Conservation (phyloP, 2,113 vertebrate species). For the Heptranchias perlo region DNA sequence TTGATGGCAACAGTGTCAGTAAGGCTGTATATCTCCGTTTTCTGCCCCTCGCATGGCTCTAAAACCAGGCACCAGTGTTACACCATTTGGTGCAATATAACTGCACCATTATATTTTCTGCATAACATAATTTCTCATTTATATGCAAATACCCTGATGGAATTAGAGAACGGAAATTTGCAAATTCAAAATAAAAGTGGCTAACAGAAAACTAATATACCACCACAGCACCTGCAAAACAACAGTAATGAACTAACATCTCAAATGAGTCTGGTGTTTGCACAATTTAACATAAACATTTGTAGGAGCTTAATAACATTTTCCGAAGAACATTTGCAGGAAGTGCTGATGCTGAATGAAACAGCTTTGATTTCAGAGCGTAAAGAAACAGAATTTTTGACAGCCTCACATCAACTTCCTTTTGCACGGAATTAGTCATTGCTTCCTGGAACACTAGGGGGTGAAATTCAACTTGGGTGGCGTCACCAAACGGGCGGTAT, state of each 20-base stretch:
- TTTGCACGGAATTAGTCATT: neutral
- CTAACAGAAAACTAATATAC: neutral
- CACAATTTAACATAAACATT: neutral
- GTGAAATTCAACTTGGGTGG: neutral
- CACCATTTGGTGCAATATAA: neutral
- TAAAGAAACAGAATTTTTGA: neutral
- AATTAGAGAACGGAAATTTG: neutral
- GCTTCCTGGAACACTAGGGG: neutral
- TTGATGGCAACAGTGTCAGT: neutral
- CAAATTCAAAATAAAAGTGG: neutral
- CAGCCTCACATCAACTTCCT: neutral
- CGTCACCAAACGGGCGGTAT: neutral
- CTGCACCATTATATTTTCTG: neutral
- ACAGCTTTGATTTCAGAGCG: neutral
- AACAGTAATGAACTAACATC: neutral
- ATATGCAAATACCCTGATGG: constrained; percentile 16
- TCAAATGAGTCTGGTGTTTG: neutral
- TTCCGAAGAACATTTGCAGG: neutral
- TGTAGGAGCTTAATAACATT: neutral
- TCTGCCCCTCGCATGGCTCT: neutral
- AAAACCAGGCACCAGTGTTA: neutral
- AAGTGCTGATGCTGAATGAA: neutral
- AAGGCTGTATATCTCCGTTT: neutral
- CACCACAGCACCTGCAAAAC: neutral
- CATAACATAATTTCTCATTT: neutral